Base-by-base conservation (phyloP, 2,113 vertebrate species). In the Desmodus rotundus region DNA sequence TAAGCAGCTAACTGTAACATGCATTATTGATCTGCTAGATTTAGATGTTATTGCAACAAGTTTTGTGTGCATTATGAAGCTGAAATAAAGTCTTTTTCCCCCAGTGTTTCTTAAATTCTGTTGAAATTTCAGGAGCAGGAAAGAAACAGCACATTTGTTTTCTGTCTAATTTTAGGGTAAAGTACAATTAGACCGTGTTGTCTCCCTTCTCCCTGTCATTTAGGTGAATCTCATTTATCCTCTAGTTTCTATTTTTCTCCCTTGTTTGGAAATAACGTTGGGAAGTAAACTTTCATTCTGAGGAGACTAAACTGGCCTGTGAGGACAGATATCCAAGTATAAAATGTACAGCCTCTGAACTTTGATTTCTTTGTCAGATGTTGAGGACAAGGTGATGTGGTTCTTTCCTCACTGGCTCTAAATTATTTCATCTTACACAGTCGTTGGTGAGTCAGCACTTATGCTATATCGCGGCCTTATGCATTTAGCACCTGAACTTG, bases 1-100 rank as follows among this genome's bases (percentile, higher is more conserved):
- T 98, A 97, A 97, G 81, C 47, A 97, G 94, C 96, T 97, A 83
- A 97, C 97, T 96, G 84, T 97, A 95, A 96, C 97, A 97, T 96
- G 96, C 80, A 87, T 92, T 96, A 98, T 97, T 97, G 96, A 97
- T 98, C 95, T 97, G 84, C 81, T 80, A 92, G 97, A 93, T 90
- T 96, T 96, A 88, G 47, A 89, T 91, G 88, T 78, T 77, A 90
- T 96, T 93, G 54, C 31, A 89, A 82, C 89, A 96, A 91, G 87
- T 89, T 58, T 95, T 95, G n/a, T 72, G 50, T 65, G 70, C 80
- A 24, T 95, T 97, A 91, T 97, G 91, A 95, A 95, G 97, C 85
- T 95, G 93, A 97, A 97, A 87, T 89, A 96, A 98, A 97, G 68
- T 43, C 95, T 93, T 14, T 14, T 4, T 1, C 56, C 4, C 36